phyloP scores from a whole-genome alignment of 2,888 invertebrate species.

The Acleris emargana region DNA sequence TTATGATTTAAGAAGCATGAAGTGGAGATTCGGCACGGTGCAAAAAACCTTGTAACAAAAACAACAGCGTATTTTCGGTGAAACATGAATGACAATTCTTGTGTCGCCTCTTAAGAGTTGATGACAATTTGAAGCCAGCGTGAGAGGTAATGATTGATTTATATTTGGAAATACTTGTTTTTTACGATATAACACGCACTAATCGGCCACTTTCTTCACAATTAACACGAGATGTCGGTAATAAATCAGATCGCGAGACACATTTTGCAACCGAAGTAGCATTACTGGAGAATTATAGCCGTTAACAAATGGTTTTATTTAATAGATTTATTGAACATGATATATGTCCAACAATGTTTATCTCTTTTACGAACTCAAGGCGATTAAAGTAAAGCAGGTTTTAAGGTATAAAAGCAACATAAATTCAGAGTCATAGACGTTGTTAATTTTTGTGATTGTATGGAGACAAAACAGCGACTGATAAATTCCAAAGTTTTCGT shows the following conservation, averaged over 20 bases:
- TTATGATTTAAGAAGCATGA: conserved; percentile 6
- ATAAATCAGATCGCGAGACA: background rate
- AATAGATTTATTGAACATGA: no score
- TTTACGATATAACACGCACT: conserved; percentile 5
- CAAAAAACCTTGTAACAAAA: conserved; percentile 28
- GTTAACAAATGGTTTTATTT: no score
- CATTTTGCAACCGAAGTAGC: no score
- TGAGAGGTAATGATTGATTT: conserved; percentile 24
- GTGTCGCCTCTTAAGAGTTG: conserved; percentile 4
- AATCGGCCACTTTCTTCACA: background rate
- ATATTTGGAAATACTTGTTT: conserved; percentile 16
- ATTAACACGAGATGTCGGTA: background rate
- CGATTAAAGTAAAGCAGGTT: no score
- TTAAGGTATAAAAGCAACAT: no score
- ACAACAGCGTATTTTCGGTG: conserved; percentile 9
- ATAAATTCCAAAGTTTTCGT: no score
- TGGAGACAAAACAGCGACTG: no score
- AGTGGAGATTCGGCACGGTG: conserved; percentile 14
- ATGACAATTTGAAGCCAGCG: conserved; percentile 16
- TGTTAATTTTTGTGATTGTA: no score
- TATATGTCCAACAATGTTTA: no score
- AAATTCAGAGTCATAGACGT: no score
- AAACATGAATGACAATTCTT: conserved; percentile 32
- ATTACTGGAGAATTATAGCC: no score
- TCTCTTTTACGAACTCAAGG: no score